Base-by-base conservation (phyloP, 1,140 invertebrate species). In the Theocolax elegans region DNA sequence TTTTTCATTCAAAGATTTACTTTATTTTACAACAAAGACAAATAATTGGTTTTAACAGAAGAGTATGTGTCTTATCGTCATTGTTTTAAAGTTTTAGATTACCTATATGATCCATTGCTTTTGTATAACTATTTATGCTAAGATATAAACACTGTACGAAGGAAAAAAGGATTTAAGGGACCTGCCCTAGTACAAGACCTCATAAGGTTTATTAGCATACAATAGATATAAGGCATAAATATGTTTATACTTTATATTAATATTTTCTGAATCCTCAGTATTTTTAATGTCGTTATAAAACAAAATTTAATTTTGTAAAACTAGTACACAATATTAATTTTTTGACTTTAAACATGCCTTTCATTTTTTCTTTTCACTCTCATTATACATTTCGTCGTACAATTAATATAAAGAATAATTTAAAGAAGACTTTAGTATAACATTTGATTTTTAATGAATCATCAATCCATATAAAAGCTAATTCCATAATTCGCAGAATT, bases 21-120 rank as follows among this genome's bases (percentile, higher is more conserved):
- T 84, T 85, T 83, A 83, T 83, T 83, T 77, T 81, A 82, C 75
- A 83, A 84, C 78, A 82, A 84, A 80, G 78, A 80, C 60, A 64
- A 82, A 81, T 83, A 82, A 74, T 80, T 77, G 73, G 75, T 83
- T 77, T 80, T 79, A 83, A 85, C 82, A 85, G 77, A 82, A 75
- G 79, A 84, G 80, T 81, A 79, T 81, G 76, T 76, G 76, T 81
- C 77, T 79, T 77, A 81, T 82, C 75, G 79, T 80, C 71, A 76
- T 80, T 76, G 79, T 76, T 75, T 74, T 72, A 74, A 76, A 79
- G 74, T 75, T 77, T 79, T 78, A 72, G 76, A 78, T 77, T 78
- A 72, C 76, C 77, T 79, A 79, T 76, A 67, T 76, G 78, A 79
- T 81, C 80, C 74, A 78, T 79, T 76, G 69, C 76, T 75, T 79